A percentile compares a stretch with the other conserved stretches of the same genome.
These are phyloP conservation scores for Perognathus longimembris DNA, from an alignment of 2,113 vertebrate species.

Conservation along the genomic window DNA sequence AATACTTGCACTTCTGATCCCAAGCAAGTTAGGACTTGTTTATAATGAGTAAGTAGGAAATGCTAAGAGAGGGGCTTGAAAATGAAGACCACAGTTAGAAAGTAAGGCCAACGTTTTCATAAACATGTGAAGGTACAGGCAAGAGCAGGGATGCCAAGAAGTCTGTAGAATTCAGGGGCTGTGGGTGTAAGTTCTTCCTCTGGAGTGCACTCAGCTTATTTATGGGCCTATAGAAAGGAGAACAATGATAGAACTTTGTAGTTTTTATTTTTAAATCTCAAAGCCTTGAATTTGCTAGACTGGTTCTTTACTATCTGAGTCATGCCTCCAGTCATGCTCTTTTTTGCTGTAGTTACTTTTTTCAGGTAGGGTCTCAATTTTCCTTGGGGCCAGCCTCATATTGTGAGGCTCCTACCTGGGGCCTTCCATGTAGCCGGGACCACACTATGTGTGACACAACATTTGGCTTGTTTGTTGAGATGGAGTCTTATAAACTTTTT, in stretches of 20 bases:
- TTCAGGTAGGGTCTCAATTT: too few relatives aligned
- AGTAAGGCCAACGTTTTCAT: conserved; percentile 5
- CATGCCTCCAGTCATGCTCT: too few relatives aligned
- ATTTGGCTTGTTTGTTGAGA: too few relatives aligned
- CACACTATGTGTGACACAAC: too few relatives aligned
- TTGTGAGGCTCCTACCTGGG: too few relatives aligned
- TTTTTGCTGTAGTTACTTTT: not conserved
- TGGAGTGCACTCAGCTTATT: not conserved
- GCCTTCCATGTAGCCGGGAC: too few relatives aligned
- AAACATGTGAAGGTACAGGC: not conserved
- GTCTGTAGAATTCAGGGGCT: conserved; percentile 4
- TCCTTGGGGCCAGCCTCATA: not conserved
- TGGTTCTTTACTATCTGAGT: too few relatives aligned
- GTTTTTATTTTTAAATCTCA: too few relatives aligned
- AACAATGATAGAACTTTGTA: not conserved
- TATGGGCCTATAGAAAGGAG: not conserved
- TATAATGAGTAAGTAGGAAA: conserved; percentile 35
- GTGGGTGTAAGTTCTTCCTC: not conserved
- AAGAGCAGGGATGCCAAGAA: not conserved
- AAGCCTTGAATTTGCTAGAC: too few relatives aligned
- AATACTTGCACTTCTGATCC: not conserved
- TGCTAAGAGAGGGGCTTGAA: not conserved
- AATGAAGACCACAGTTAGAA: not conserved
- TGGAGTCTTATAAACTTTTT: too few relatives aligned
- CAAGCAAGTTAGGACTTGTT: conserved; percentile 24